Evolutionary conservation across 30 jellyfish, hydroid and myxozoan genomes (phyloP).

Genomic region (Thelohanellus kitauei): DNA sequence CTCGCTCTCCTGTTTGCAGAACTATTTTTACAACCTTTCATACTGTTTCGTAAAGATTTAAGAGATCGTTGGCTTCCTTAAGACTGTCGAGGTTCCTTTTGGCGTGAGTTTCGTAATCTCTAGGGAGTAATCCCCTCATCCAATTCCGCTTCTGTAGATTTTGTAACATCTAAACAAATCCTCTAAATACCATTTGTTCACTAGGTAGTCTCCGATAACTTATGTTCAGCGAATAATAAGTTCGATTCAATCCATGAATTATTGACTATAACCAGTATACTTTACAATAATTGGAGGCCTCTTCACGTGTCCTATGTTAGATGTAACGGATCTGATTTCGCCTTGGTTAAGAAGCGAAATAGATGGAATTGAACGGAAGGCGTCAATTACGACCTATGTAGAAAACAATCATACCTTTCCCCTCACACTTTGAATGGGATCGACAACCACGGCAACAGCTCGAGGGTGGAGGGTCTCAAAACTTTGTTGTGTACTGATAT

Average conservation of each 20-base stretch:
- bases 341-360: conserved; percentile 63
- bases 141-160: conserved; percentile 57
- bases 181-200: conserved; percentile 42
- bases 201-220: conserved; percentile 49
- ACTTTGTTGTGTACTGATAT: conserved; percentile 79
- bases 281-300: conserved; percentile 21
- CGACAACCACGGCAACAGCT: conserved; percentile 97
- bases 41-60: too few relatives aligned
- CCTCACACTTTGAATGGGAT: conserved; percentile 85
- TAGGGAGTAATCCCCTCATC: conserved; percentile 94
- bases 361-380: conserved; percentile 54
- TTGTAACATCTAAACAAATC: conserved; percentile 25
- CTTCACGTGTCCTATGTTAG: conserved; percentile 76
- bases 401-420: conserved; percentile 33
- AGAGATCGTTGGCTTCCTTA: too few relatives aligned
- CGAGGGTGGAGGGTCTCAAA: conserved; percentile 79
- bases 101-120: too few relatives aligned
- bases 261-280: conserved; percentile 24
- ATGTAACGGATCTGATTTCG: conserved; percentile 81
- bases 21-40: too few relatives aligned
- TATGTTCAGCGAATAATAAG: conserved; percentile 39
- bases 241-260: conserved; percentile 66
- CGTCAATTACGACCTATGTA: conserved; percentile 73
- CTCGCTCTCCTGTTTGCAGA: too few relatives aligned
- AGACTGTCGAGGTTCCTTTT: too few relatives aligned